Percentiles rank a stretch among this genome's conserved stretches.
Evolutionary conservation across 2,888 invertebrate genomes (phyloP).

Genomic region (Disparrhopalites patrizii): DNA sequence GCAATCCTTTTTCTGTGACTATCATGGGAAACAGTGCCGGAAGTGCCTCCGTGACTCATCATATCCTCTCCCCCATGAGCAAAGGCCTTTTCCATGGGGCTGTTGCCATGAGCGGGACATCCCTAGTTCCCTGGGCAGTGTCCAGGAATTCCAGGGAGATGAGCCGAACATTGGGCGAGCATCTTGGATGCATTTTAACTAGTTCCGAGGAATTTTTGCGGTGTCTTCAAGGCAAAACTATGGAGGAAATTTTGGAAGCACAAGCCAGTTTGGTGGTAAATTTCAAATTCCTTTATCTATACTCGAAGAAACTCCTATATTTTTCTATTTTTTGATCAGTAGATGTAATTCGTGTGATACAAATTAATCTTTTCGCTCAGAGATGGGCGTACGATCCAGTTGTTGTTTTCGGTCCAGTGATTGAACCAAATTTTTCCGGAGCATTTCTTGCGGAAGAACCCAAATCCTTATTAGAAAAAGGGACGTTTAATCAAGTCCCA

Average conservation of each 20-base stretch:
- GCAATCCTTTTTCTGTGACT: neutral
- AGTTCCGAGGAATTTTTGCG: conserved; percentile 3
- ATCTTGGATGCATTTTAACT: conserved; percentile 17
- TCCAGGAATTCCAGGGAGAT: conserved; percentile 13
- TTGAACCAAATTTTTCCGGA: neutral
- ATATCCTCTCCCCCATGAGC: conserved; percentile 9
- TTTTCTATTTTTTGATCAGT: neutral
- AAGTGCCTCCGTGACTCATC: conserved; percentile 4
- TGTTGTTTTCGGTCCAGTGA: neutral
- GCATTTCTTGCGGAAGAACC: neutral
- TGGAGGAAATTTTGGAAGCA: conserved; percentile 22
- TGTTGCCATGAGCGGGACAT: conserved; percentile 24
- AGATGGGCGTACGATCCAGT: conserved; percentile 21
- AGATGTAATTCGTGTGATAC: neutral
- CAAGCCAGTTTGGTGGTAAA: conserved; percentile 10
- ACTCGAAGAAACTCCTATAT: neutral
- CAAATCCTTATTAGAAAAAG: neutral
- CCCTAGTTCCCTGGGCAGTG: conserved; percentile 30
- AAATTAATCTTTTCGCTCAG: conserved; percentile 2
- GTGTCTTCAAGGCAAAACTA: conserved; percentile 26
- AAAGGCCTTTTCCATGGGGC: conserved; percentile 29
- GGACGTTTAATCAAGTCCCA: conserved; percentile 51
- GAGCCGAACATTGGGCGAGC: conserved; percentile 22
- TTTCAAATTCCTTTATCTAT: neutral
- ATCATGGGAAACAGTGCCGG: conserved; percentile 17